Base-by-base conservation (phyloP, 2,797 vertebrate genomes). In the Crenuchus spilurus region DNA sequence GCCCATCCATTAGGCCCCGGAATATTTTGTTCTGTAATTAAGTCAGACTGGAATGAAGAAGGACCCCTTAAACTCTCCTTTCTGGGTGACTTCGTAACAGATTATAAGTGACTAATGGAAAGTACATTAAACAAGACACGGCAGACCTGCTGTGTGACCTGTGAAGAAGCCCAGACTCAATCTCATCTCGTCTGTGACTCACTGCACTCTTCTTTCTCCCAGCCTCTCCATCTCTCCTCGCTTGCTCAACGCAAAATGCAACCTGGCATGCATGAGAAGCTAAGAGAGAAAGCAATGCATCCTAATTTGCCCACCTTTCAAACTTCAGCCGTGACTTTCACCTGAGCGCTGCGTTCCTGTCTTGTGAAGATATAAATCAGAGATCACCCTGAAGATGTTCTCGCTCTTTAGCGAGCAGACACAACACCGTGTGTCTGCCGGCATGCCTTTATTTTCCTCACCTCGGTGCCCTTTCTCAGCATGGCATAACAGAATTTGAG, bases 91-190 rank as follows among this genome's bases (percentile, higher is more conserved):
- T 72, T 71, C 57, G 35, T 72, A 66, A 72, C 44, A 28, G 35
- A 51, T 41, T 60, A 74, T 66, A 69, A 70, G 75, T 85, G 85
- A 87, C 77, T 88, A 89, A 90, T 87, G 80, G 79, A 82, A 80
- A 82, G 81, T 80, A 77, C 78, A 87, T 87, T 82, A 77, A 76
- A 85, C 64, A 78, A 75, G 85, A 84, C 84, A 84, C 81, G 84
- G 74, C 76, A 75, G 44, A 46, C 44, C 44, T 9, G 6, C 1
- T 8, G 65, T 74, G 80, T 83, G 81, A 85, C 84, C 84, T 54
- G 41, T 16, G 79, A 75, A 71, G 73, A 71, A 64, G 41, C 20
- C n/a, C 24, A 26, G 16, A 13, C 35, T 18, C 30, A 11, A 41
- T 60, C 35, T 60, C 83, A 87, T 85, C 80, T 84, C 72, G 83